These are phyloP conservation scores for Trachelus tabidus DNA, from an alignment of 2,888 invertebrate species.

Conservation along the genomic window DNA sequence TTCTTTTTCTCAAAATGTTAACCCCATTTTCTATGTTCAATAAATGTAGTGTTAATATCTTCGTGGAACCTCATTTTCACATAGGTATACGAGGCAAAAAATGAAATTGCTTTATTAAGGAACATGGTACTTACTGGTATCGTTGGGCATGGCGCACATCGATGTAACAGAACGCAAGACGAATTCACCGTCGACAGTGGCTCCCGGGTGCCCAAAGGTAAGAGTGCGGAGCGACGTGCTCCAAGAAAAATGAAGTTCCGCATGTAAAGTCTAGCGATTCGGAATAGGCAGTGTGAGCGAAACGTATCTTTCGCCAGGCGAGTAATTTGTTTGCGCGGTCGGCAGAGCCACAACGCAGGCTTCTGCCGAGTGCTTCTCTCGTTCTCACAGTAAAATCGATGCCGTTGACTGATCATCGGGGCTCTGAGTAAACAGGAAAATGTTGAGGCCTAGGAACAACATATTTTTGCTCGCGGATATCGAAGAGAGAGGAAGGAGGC, in stretches of 20 bases:
- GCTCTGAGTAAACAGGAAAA: background rate
- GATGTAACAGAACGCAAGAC: background rate
- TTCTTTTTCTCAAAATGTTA: constrained; percentile 10
- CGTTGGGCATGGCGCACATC: background rate
- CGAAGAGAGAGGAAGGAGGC: background rate
- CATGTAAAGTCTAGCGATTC: background rate
- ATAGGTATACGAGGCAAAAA: background rate
- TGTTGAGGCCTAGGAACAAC: background rate
- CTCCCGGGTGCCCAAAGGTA: background rate
- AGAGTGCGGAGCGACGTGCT: background rate
- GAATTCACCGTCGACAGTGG: background rate
- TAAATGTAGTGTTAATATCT: background rate
- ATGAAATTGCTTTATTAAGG: background rate
- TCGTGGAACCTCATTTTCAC: background rate
- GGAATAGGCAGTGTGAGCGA: background rate
- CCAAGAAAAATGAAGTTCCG: background rate
- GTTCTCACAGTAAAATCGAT: background rate
- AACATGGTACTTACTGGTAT: background rate
- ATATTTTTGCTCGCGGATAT: background rate
- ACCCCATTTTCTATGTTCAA: background rate
- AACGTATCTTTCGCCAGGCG: background rate
- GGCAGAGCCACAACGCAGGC: no score
- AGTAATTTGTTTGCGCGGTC: background rate
- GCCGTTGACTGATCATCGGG: background rate
- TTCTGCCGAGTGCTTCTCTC: background rate